Percentiles rank a stretch among this genome's conserved stretches.
Conservation (phyloP, 2,113 vertebrate species). For the Chloroceryle aenea region DNA sequence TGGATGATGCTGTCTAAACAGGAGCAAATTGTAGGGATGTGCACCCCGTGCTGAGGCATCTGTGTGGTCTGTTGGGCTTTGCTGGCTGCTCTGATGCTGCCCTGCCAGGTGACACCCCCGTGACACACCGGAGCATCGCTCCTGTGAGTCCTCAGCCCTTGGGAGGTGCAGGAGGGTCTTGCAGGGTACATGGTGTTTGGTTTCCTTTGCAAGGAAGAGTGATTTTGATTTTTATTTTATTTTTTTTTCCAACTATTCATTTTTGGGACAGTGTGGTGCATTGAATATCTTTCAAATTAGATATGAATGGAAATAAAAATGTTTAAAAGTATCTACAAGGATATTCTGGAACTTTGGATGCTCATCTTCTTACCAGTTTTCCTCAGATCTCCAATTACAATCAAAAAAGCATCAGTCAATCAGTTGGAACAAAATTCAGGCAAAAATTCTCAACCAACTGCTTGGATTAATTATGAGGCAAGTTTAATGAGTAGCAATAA, state of each 20-base stretch:
- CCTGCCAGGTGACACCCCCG: background rate
- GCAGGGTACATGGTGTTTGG: fast-evolving
- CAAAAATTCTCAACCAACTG: background rate
- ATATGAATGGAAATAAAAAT: background rate
- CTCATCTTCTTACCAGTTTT: background rate
- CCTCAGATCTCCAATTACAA: background rate
- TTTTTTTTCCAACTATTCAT: background rate
- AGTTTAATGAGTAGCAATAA: background rate
- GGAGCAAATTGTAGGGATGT: background rate
- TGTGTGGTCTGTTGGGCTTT: background rate
- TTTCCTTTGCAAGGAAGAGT: background rate
- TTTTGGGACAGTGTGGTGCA: background rate
- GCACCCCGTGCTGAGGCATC: background rate
- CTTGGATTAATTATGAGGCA: background rate
- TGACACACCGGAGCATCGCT: fast-evolving
- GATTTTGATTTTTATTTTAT: background rate
- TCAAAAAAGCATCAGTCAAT: background rate
- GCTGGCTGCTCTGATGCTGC: background rate
- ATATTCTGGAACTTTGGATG: background rate
- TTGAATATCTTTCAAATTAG: background rate
- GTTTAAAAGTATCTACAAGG: background rate
- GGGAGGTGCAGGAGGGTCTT: background rate
- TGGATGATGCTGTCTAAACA: background rate
- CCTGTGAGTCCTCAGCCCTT: background rate
- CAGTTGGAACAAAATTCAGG: background rate